Evolutionary conservation across 2,113 vertebrate species (phyloP).

Genomic region (Ailuropoda melanoleuca): DNA sequence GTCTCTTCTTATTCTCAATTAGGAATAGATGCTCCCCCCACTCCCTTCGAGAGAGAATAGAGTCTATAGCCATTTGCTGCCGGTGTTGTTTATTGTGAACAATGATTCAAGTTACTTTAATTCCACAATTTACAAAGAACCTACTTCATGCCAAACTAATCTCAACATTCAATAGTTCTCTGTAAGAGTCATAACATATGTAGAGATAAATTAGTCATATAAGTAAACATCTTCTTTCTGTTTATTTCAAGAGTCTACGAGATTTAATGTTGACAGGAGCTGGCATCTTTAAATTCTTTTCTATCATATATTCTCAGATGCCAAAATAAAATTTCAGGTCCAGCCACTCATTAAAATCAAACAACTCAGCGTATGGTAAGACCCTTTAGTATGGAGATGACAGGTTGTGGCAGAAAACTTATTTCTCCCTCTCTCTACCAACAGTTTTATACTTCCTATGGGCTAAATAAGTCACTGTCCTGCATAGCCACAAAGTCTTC

Average conservation of each 20-base stretch:
- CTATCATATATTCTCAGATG: neutral
- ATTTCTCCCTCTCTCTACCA: neutral
- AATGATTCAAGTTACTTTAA: neutral
- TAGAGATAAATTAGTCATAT: neutral
- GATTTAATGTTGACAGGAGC: neutral
- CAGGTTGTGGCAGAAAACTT: neutral
- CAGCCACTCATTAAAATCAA: slow-evolving; percentile 48
- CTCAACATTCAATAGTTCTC: neutral
- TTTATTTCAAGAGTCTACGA: neutral
- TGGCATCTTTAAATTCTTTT: neutral
- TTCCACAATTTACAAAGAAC: neutral
- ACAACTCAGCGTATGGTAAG: neutral
- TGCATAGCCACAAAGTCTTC: neutral
- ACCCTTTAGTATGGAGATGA: neutral
- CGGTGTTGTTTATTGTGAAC: neutral
- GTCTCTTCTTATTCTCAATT: neutral
- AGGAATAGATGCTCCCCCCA: neutral
- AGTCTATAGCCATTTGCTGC: neutral
- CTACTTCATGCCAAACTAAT: neutral
- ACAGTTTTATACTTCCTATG: neutral
- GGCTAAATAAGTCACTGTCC: neutral
- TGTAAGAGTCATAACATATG: neutral
- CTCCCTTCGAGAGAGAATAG: fast-evolving
- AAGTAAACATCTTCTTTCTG: neutral
- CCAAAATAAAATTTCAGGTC: slow-evolving; percentile 28